Evolutionary conservation across 2,797 vertebrate species (phyloP), one percentile per base, ranked within the genome.

Genomic region (Poeciliopsis gracilis): DNA sequence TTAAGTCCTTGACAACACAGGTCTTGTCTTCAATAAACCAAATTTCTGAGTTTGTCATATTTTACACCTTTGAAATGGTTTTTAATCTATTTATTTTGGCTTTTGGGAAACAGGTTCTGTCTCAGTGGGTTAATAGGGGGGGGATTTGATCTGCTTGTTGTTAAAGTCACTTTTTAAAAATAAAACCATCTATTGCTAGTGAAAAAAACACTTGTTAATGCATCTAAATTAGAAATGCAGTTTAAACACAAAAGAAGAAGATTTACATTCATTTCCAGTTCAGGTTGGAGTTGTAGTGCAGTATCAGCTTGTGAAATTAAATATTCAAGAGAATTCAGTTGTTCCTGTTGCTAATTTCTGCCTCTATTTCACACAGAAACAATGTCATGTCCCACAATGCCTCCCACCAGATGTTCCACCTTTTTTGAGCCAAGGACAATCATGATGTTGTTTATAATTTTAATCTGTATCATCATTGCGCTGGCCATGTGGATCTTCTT

Each of bases 401-500:
- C 30, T 49, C 18, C 47, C 57, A 30, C n/a, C 57, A 59, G 28
- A 8, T 9, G 20, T 9, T 23, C 49, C 45, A 28, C 41, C 70
- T 13, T 7, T 5, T 4, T 0, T 10, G 23, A 74, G 3, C 41
- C 38, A 11, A 1, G 4, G 51, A 77, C n/a, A 1, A 2, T 7
- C 15, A 13, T 71, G 5, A 25, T 57, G 28, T 12, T 51, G 18
- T 73, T 61, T 1, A 28, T 86, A 45, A 46, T 79, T 0, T 1
- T 75, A 0, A 2, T 28, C 46, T 23, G 38, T 13, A 2, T 18
- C 72, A 13, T 75, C 73, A 59, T 47, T 45, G 0, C 5, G 0
- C 41, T 87, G n/a, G 12, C 76, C 8, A 79, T 63, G 3, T 4
- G 71, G n/a, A 28, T 81, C 47, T 15, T 77, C 41, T 57, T 70